Evolutionary conservation across 2,797 vertebrate genomes (phyloP).

Genomic region (Sebastes steindachneri): DNA sequence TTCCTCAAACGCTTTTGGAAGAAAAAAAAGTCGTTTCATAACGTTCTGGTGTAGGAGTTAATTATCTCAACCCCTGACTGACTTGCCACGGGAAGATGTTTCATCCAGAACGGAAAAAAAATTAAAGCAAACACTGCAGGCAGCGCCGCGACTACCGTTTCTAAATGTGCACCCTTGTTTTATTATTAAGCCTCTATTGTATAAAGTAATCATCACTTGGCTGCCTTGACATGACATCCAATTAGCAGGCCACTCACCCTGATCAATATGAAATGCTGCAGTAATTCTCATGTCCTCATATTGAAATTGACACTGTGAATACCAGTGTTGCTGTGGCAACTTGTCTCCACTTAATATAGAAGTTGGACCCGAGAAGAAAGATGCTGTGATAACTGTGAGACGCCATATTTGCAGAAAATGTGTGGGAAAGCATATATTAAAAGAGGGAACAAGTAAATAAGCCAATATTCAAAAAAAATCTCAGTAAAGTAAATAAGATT

Average conservation of each 20-base stretch:
- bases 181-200: conserved; percentile 32
- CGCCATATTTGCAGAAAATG: not conserved
- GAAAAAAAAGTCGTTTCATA: conserved; percentile 12
- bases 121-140: not conserved
- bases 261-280: conserved; percentile 61
- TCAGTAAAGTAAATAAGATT: conserved; percentile 9
- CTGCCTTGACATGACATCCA: conserved; percentile 44
- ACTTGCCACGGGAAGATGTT: conserved; percentile 16
- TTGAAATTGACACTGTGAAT: conserved; percentile 51
- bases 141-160: not conserved
- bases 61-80: conserved; percentile 54
- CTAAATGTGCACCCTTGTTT: conserved; percentile 2
- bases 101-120: not conserved
- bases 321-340: not conserved
- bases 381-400: not conserved
- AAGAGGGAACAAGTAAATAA: conserved; percentile 2
- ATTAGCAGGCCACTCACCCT: conserved; percentile 49
- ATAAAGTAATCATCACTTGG: conserved; percentile 48
- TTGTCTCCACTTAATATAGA: not conserved
- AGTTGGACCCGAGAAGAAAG: not conserved
- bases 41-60: conserved; percentile 34
- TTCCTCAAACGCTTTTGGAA: conserved; percentile 18
- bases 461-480: not conserved
- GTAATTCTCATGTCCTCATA: conserved; percentile 43
- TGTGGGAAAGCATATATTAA: not conserved